Evolutionary conservation across 2,113 vertebrate genomes (phyloP), one percentile per base, ranked within the genome.

Genomic region (Suncus etruscus): DNA sequence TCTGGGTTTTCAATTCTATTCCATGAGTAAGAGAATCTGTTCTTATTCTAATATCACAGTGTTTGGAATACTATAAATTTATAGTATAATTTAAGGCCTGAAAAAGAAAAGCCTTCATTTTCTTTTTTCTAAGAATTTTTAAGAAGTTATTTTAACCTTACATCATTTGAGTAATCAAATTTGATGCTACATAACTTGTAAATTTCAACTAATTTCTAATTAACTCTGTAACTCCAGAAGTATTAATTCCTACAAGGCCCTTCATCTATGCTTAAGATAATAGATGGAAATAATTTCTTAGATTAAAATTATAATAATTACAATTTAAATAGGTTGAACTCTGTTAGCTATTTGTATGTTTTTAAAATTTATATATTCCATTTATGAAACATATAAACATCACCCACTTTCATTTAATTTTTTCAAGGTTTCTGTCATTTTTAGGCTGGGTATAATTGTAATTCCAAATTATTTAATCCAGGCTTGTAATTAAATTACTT

Each of bases 211-310:
- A 61, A 61, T 61, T 61, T 61, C 18, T 20, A 61, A 15, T 58
- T 58, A 58, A 14, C 20, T 61, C 58, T 61, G 58, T 61, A 61
- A 61, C 11, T 58, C 24, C 4, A 80, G 54, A 87, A 11, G 4
- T 70, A 83, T 79, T 91, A 51, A 31, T 79, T 86, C 74, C 78
- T 75, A 11, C 79, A 90, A 69, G 5, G n/a, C 1, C 0, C 8
- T 4, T 48, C 16, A 68, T 87, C 22, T 61, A 22, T 61, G 79
- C 63, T 78, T 66, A 90, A 90, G 92, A 83, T 76, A 51, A 79
- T 76, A 73, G 58, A 61, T 22, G 18, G 16, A 61, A 61, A 22
- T 61, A 61, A 20, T 61, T 61, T 61, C 58, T 22, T 61, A 61
- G 18, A 61, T 61, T 61, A 61, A 61, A 61, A 61, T 61, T 61